Evolutionary conservation across 2,113 vertebrate species (phyloP), one percentile per base, ranked within the genome.

Genomic region (Theristicus caerulescens): DNA sequence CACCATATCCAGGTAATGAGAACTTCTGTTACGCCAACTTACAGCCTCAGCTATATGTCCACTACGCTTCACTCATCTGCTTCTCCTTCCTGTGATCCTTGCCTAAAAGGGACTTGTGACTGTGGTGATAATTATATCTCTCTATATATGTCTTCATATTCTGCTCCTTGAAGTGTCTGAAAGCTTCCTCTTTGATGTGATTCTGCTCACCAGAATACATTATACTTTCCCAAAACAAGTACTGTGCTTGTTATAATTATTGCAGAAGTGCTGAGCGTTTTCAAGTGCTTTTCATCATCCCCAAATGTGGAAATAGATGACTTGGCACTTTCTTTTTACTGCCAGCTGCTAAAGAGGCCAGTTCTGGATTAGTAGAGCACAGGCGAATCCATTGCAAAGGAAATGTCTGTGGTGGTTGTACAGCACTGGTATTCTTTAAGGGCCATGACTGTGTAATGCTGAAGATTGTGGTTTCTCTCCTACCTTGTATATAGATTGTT

Each of bases 251-350:
- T 96, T 96, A 96, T 88, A 96, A 97, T 94, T 96, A 96, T 46
- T 94, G 94, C 88, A 94, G 80, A 96, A 97, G 86, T 86, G 90
- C 96, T 92, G 95, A 96, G 94, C 11, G 1, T 92, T 97, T 93
- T 95, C 85, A 67, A 96, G 94, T 90, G 82, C 94, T 95, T 97
- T 96, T 97, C 93, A 95, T 97, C 96, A 91, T 97, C 81, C 87
- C 94, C 94, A 94, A 96, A 97, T 96, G 84, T 93, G 96, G 96
- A 97, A 96, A 91, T 95, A 87, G 95, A 91, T 96, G 95, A 96
- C 87, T 97, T 93, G 36, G 96, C 93, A 62, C 91, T 96, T 97
- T 95, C 91, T 90, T 97, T 96, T 95, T 82, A 82, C 87, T 95
- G 94, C 95, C 90, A 96, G 93, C 96, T 96, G 96, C 90, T 90